Evolutionary conservation across 2,888 invertebrate species (phyloP).

Genomic region (Halocaridina rubra): DNA sequence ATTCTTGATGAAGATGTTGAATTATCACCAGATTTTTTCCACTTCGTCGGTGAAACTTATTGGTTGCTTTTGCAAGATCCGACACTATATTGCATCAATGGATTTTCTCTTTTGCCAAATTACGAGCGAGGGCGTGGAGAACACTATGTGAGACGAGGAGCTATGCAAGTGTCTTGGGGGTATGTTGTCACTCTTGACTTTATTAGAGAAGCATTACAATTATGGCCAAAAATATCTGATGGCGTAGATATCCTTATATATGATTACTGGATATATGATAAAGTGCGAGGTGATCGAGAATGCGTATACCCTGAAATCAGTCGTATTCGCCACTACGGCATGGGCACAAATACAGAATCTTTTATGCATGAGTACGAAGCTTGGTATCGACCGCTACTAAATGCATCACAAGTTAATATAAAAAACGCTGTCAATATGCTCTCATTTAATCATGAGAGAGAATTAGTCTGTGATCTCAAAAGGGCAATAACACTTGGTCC

Average conservation of each 20-base stretch:
- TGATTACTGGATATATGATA: constrained; percentile 50
- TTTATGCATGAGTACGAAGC: constrained; percentile 17
- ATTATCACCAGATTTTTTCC: constrained; percentile 54
- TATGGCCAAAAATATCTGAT: constrained; percentile 32
- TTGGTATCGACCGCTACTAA: constrained; percentile 18
- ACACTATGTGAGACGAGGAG: constrained; percentile 27
- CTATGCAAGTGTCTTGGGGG: constrained; percentile 52
- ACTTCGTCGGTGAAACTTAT: constrained; percentile 47
- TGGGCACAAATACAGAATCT: constrained; percentile 21
- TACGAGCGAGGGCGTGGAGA: constrained; percentile 7
- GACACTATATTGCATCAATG: constrained; percentile 54
- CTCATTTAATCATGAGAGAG: background rate
- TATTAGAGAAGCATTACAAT: constrained; percentile 36
- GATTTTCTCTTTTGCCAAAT: constrained; percentile 13
- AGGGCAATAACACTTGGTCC: background rate
- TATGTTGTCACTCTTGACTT: constrained; percentile 49
- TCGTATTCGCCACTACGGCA: constrained; percentile 39
- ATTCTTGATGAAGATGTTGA: constrained; percentile 59
- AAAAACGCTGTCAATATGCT: background rate
- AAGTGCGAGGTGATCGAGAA: constrained; percentile 30
- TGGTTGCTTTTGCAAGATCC: constrained; percentile 36
- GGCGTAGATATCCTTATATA: constrained; percentile 30
- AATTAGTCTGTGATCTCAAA: background rate
- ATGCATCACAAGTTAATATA: background rate
- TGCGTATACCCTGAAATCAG: constrained; percentile 52